Evolutionary conservation across 2,113 vertebrate species (phyloP).

Genomic region (Bettongia penicillata): DNA sequence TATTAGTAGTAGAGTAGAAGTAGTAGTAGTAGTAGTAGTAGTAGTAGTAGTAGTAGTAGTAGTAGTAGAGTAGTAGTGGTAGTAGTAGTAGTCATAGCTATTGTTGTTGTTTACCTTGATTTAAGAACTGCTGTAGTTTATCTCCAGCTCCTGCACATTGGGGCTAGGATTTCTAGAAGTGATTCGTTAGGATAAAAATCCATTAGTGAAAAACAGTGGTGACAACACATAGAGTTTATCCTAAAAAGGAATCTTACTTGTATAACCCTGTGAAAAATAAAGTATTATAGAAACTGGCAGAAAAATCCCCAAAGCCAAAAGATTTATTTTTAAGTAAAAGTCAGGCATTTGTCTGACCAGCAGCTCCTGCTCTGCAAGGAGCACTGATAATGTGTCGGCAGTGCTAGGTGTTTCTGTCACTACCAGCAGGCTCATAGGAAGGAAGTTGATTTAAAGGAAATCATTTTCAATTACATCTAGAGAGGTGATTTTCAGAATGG

Average conservation of each 20-base stretch:
- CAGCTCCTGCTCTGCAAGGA: background rate
- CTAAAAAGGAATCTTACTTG: background rate
- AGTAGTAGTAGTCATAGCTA: too few relatives aligned
- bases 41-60: too few relatives aligned
- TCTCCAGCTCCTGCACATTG: background rate
- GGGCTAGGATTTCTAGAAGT: background rate
- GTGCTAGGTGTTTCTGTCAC: background rate
- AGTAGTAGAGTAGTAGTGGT: too few relatives aligned
- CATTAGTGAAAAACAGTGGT: background rate
- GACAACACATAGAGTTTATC: background rate
- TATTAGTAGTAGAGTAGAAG: too few relatives aligned
- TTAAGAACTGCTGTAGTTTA: background rate
- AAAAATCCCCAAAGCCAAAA: background rate
- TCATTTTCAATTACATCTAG: conserved; percentile 67
- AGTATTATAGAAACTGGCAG: background rate
- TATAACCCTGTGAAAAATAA: background rate
- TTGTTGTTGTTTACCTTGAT: too few relatives aligned
- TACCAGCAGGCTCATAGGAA: background rate
- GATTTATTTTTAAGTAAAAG: background rate
- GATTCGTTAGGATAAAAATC: conserved; percentile 7
- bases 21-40: too few relatives aligned
- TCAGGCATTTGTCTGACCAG: background rate
- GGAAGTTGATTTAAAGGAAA: conserved; percentile 66
- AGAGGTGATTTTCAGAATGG: conserved; percentile 41
- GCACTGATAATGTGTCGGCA: background rate